Evolutionary conservation across 1,140 invertebrate species (phyloP), one percentile per base, ranked within the genome.

Genomic region (Drosophila setifemur): DNA sequence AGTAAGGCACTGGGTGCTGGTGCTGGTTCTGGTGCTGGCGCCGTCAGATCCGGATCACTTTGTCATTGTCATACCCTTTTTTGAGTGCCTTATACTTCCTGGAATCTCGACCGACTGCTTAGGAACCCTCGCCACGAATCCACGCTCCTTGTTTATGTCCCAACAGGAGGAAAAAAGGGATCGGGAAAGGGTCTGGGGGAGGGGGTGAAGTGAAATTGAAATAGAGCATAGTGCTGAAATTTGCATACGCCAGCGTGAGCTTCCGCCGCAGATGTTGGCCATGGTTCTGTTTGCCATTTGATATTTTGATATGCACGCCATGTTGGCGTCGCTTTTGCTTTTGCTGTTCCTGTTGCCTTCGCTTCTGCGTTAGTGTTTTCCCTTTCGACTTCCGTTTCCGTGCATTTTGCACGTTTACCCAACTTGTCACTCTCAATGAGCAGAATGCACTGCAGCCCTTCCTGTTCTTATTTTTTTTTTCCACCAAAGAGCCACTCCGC

Each of bases 61-160:
- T 86, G 82, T 86, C 81, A 86, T 87, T 86, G 81, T 86, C 82
- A 87, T 69, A 79, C 71, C 81, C 64, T 85, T 86, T 72, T 79
- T 67, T 26, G 75, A 75, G 45, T 64, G 63, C 52, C 64, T 58
- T 47, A 44, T 48, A 23, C 29, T 55, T 61, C 54, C 81, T 69
- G 39, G 58, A 79, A 66, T 66, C 55, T 63, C 49, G 48, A 21
- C 43, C 54, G 44, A 12, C 67, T 70, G 73, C 52, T 44, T 67
- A 66, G 31, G 33, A 48, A 16, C 71, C 45, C 50, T 18, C 6
- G 37, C 29, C 40, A 25, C 26, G 18, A 21, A 47, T 11, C 52
- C 50, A 50, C 67, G 43, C 26, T 39, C 52, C 71, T 61, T 72
- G 57, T 60, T 63, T 72, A 72, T 61, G 67, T 33, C 69, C 11